A percentile compares a stretch with the other conserved stretches of the same genome.
phyloP scores from a whole-genome alignment of 2,113 vertebrate genomes.

The Micronycteris hirsuta region DNA sequence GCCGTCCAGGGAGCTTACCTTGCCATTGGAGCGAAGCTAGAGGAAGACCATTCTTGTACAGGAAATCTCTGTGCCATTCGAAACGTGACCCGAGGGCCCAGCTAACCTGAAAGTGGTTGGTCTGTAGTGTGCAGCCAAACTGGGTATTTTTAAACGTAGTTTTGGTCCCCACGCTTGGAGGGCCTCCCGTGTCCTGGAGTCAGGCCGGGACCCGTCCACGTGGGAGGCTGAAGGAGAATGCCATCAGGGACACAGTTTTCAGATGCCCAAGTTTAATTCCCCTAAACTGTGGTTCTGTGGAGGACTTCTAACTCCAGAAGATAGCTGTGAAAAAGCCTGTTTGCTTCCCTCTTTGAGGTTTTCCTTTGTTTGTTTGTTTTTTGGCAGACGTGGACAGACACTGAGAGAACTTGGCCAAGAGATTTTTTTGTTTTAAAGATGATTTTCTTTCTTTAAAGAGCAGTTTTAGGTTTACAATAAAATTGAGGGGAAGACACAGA shows the following conservation, averaged over 20 bases:
- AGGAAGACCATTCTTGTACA: neutral
- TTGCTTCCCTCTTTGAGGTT: neutral
- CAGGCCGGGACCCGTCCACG: neutral
- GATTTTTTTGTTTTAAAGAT: neutral
- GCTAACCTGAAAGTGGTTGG: neutral
- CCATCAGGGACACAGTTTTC: neutral
- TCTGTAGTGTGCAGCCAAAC: neutral
- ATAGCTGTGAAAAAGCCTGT: neutral
- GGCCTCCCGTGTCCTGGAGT: neutral
- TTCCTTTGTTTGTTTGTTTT: neutral
- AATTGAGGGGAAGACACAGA: neutral
- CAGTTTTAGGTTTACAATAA: neutral
- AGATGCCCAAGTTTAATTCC: neutral
- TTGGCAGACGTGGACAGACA: neutral
- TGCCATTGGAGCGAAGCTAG: neutral
- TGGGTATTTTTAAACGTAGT: neutral
- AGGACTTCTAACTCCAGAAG: neutral
- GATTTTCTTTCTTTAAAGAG: neutral
- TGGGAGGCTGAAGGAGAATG: neutral
- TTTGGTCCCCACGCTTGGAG: neutral
- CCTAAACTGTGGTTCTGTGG: neutral
- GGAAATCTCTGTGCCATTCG: conserved; percentile 16
- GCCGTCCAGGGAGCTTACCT: neutral
- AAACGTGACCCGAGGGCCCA: neutral
- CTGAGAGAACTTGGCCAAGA: neutral